Base-by-base conservation (phyloP, 2,888 invertebrate species). In the Ormyrus pomaceus region DNA sequence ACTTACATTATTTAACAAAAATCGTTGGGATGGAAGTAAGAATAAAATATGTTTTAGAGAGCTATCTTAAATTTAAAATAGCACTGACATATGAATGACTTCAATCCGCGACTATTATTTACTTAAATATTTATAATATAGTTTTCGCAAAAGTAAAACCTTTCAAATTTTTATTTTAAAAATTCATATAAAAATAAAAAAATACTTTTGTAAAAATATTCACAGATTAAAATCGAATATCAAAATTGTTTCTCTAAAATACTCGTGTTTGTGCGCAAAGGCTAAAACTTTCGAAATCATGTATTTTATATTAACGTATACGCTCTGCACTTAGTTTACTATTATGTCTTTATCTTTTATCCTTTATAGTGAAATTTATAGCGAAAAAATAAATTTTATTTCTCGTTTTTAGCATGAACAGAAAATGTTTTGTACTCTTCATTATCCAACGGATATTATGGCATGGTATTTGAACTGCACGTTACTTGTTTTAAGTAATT, bases 351-450 rank as follows among this genome's bases (percentile, higher is more conserved):
- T 74, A 62, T 68, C 10, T 78, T 62, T 69, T 7, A 66, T 55
- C n/a, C 56, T 68, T 68, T 13, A 69, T 50, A 79, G 56, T 50
- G 58, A 48, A 13, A 55, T 69, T 61, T 68, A 58, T 69, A 19
- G 11, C 65, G 13, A 11, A n/a, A 68, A 68, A 79, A 79, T 73
- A 68, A 34, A 58, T 73, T 66, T 74, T 69, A n/a, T 64, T 45
- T 69, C 48, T 66, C 45, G 19, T 65, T 11, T 55, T 34, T 34
- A 34, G 34, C n/a, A 46, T 71, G 48, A 61, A 58, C 53, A 46
- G n/a, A 53, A 72, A 77, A 58, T 64, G 58, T 64, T 80, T 77
- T 77, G 73, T 80, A 80, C 77, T 80, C 58, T 73, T 77, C 58
- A 62, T 72, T 76, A 56, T 73, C 68, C 68, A 59, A 19, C 64